Percentiles rank a stretch among this genome's conserved stretches.
Conservation (phyloP, 1,140 invertebrate genomes). For the Drosophila pseudoananassae region DNA sequence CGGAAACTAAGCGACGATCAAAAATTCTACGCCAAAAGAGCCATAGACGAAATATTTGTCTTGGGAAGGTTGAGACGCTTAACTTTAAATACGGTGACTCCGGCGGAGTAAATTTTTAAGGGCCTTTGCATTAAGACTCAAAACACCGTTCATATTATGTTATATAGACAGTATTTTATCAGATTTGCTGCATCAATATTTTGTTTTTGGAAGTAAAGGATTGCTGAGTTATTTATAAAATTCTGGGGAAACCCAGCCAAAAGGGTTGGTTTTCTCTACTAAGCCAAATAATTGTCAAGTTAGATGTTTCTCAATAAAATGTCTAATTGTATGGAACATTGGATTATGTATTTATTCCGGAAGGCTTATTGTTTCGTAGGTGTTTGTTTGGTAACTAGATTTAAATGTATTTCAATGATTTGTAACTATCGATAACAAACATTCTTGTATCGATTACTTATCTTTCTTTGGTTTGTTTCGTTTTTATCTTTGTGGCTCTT, state of each 20-base stretch:
- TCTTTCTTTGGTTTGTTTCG: neutral
- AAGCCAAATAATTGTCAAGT: neutral
- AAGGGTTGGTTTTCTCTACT: neutral
- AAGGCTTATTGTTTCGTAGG: no score
- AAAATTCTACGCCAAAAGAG: constrained; percentile 65
- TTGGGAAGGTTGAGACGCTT: constrained; percentile 59
- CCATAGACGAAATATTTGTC: constrained; percentile 71
- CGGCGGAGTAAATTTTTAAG: constrained; percentile 24
- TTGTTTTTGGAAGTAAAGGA: neutral
- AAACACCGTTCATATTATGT: neutral
- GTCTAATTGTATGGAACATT: no score
- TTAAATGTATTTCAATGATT: no score
- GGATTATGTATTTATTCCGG: no score
- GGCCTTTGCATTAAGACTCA: neutral
- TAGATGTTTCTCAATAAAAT: no score
- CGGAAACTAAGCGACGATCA: constrained; percentile 67
- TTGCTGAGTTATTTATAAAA: neutral
- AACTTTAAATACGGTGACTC: constrained; percentile 59
- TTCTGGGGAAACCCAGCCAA: neutral
- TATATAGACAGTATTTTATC: neutral
- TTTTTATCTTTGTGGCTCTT: neutral
- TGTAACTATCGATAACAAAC: neutral
- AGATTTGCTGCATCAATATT: neutral
- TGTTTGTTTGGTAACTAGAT: no score
- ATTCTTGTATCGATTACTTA: neutral